Conservation (phyloP, 2,888 invertebrate species). For the Ommatoiulus sabulosus region DNA sequence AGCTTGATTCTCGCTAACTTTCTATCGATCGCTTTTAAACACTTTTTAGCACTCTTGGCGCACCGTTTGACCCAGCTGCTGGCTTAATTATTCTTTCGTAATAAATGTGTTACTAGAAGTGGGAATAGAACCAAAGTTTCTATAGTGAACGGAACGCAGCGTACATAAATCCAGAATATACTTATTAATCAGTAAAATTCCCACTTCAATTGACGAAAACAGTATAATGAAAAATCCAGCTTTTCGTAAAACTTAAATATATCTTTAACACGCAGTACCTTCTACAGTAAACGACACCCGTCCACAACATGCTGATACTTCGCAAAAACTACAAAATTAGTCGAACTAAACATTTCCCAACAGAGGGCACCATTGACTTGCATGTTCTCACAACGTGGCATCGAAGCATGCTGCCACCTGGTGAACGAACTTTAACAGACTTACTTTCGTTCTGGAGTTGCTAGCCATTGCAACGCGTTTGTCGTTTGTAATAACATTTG, state of each 20-base stretch:
- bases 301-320: neutral
- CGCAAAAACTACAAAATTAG: neutral
- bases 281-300: neutral
- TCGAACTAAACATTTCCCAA: neutral
- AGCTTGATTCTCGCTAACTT: neutral
- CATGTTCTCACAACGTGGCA: neutral
- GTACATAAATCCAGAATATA: neutral
- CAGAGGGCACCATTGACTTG: neutral
- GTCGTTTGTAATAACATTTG: too few species aligned
- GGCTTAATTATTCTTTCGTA: neutral
- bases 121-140: neutral
- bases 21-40: neutral
- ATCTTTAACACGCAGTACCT: neutral
- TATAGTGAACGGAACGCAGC: neutral
- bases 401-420: neutral
- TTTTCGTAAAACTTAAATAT: too few species aligned
- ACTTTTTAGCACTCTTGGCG: constrained; percentile 10
- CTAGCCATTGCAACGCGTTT: too few species aligned
- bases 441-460: too few species aligned
- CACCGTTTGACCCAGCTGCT: constrained; percentile 39
- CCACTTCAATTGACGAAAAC: neutral
- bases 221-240: too few species aligned
- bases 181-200: neutral
- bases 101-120: neutral
- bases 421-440: neutral